Base-by-base conservation (phyloP, 1,140 invertebrate genomes). In the Drosophila lowei region DNA sequence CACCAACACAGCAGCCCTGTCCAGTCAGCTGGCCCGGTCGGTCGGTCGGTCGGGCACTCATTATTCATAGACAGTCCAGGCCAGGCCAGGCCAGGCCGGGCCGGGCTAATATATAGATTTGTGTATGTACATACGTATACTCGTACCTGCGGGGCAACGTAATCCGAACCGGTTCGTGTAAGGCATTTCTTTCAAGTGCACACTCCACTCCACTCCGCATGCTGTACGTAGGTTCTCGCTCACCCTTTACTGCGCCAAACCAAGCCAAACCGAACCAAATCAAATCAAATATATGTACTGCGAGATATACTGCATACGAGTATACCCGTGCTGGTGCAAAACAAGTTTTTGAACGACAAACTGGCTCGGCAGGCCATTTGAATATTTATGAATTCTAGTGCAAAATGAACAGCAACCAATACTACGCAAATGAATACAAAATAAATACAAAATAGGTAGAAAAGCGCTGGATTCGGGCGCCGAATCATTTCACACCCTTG, bases 141-240 rank as follows among this genome's bases (percentile, higher is more conserved):
- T 9, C 30, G 30, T 9, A 30, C 30, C 30, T 30, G 30, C 8
- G 30, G 30, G 30, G 30, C 30, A 30, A 9, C 30, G 30, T 30
- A 30, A 30, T 30, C 30, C 11, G 59, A 68, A 86, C 81, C 83
- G 81, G 81, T 85, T 85, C 61, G 9, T 57, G 50, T 71, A 50
- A 59, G 50, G 50, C 73, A 86, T 85, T 81, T 85, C 81, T 85
- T 85, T 85, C 68, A 85, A 85, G 81, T 85, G 79, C 81, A 86
- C 67, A 52, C 44, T 25, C 23, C 23, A 23, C 21, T 2, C 21
- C 21, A 63, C 42, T 70, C 11, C 11, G 34, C 34, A 4, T 38
- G 34, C 34, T 38, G 11, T 38, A 38, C 34, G 59, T 62, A 70
- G 60, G 79, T 77, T 85, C 42, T 64, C 65, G 30, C 50, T 77